These are phyloP conservation scores for Macroglossus sobrinus DNA, from an alignment of 2,113 vertebrate genomes.

Conservation along the genomic window DNA sequence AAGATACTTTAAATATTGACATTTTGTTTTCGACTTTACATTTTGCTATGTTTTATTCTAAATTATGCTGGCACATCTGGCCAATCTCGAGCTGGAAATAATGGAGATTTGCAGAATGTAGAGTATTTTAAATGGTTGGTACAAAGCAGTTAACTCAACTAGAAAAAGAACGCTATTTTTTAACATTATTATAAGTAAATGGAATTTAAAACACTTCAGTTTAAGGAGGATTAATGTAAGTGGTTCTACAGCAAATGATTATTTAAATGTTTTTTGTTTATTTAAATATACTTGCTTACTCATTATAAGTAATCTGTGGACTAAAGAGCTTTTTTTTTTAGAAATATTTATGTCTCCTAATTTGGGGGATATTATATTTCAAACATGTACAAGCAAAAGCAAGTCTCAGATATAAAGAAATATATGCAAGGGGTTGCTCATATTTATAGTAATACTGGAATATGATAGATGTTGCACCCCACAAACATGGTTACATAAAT, in stretches of 20 bases:
- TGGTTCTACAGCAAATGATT: background rate
- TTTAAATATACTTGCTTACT: background rate
- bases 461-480: slow-evolving; percentile 34
- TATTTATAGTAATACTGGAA: slow-evolving; percentile 65
- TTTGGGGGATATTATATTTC: slow-evolving; percentile 33
- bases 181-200: background rate
- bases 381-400: background rate
- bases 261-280: background rate
- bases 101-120: background rate
- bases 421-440: slow-evolving; percentile 1
- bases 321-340: background rate
- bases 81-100: background rate
- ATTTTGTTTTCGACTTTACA: background rate
- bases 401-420: slow-evolving; percentile 4
- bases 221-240: background rate
- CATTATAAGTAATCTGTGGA: background rate
- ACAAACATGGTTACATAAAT: slow-evolving; percentile 51
- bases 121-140: background rate
- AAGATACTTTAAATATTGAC: background rate
- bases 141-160: background rate
- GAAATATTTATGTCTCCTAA: background rate
- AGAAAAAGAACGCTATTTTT: background rate
- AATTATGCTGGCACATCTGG: background rate
- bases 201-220: background rate
- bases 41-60: background rate